Conservation (phyloP, 64 coral and sea anemone genomes). For the Hydrozoanthus tunicans region DNA sequence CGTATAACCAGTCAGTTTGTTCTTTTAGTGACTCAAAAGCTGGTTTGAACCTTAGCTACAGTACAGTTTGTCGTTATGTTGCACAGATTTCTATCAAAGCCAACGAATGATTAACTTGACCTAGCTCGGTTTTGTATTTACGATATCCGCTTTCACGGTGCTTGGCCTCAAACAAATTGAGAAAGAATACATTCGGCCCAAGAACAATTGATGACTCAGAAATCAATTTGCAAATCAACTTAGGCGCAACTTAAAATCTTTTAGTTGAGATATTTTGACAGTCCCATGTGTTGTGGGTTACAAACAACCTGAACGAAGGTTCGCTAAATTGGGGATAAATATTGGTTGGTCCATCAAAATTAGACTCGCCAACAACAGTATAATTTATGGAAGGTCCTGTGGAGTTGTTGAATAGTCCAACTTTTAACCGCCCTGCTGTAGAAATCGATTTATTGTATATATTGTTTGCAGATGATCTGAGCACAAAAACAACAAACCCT, state of each 20-base stretch:
- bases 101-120: constrained; percentile 25
- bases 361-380: background rate
- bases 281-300: background rate
- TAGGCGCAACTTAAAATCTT: background rate
- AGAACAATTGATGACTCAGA: constrained; percentile 39
- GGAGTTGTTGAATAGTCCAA: background rate
- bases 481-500: background rate
- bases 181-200: constrained; percentile 34
- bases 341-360: constrained; percentile 35
- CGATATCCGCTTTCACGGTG: constrained; percentile 35
- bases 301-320: background rate
- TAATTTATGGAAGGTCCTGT: constrained; percentile 54
- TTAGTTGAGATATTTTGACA: background rate
- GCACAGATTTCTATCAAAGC: constrained; percentile 10
- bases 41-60: background rate
- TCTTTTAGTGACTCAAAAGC: background rate
- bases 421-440: background rate
- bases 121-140: background rate
- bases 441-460: background rate
- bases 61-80: background rate
- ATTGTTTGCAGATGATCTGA: background rate
- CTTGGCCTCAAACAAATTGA: constrained; percentile 32
- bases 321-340: constrained; percentile 16
- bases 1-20: background rate
- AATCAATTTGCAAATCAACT: constrained; percentile 16